Base-by-base conservation (phyloP, 2,888 invertebrate genomes). In the Hydriomena furcata region DNA sequence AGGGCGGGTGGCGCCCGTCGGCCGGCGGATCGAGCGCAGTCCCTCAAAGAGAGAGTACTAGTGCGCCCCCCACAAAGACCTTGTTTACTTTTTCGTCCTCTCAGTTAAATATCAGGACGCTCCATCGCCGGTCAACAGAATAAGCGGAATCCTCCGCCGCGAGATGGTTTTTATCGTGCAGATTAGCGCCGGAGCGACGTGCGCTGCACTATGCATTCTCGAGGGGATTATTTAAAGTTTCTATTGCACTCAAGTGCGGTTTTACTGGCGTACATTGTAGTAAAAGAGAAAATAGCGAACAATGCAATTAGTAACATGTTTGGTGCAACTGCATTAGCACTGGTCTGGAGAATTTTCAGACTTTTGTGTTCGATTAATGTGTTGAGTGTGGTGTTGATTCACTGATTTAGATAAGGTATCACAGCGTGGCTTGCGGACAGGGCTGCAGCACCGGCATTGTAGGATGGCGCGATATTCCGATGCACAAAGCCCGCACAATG, bases 401-500 rank as follows among this genome's bases (percentile, higher is more conserved):
- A 24, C 7, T 4, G 20, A 25, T 10, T 31, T 12, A 44, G 43
- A 52, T 46, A 47, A 52, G 27, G 31, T 28, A 27, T 31, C 31
- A 31, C 11, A 32, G 8, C 5, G 21, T 27, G 17, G 38, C 10
- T 6, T 47, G 43, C 32, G 37, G 48, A 28, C 46, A 41, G 38
- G 20, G 12, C 25, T 46, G 42, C 10, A 42, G 40, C 23, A 32
- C 25, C 61, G 55, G 71, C 68, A 73, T 78, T 78, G 74, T 75
- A 60, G 59, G 68, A 69, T 71, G 66, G 65, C 62, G 69, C 70
- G 73, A 79, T 83, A 79, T 73, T 72, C 67, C 66, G 68, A 67
- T 70, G 76, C 78, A 84, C 81, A 85, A 85, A 82, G 82, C 79
- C 78, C 69, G 77, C 74, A 85, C 84, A 84, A 79, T 83, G 76